phyloP scores from a whole-genome alignment of 2,113 vertebrate genomes.

The Otis tarda region DNA sequence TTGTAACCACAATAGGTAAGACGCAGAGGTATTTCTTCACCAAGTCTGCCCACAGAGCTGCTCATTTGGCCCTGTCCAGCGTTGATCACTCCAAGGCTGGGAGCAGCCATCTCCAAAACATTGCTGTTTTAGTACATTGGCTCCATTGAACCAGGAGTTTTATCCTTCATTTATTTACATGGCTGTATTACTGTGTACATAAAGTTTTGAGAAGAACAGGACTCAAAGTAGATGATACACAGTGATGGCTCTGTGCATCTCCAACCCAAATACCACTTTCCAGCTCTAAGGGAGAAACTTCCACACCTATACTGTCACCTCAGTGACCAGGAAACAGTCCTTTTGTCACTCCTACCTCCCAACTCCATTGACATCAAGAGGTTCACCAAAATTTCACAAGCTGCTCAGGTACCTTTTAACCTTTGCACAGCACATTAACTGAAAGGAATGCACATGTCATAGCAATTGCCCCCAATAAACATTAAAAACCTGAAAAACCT shows the following conservation, averaged over 20 bases:
- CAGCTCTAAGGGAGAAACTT: not conserved
- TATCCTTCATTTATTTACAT: not conserved
- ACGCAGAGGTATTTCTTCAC: not conserved
- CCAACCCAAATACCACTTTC: not conserved
- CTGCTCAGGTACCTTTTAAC: not conserved
- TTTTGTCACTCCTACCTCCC: accelerated
- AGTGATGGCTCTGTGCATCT: accelerated
- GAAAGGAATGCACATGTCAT: not conserved
- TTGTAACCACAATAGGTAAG: not conserved
- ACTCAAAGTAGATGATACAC: not conserved
- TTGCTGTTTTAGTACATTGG: not conserved
- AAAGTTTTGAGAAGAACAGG: not conserved
- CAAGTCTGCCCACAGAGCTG: not conserved
- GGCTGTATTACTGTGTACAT: not conserved
- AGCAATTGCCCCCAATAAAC: not conserved
- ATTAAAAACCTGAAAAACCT: not conserved
- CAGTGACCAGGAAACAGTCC: accelerated
- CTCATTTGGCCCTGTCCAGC: not conserved
- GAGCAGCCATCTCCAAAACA: not conserved
- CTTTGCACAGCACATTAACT: not conserved
- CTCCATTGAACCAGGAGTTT: accelerated
- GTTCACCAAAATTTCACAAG: not conserved
- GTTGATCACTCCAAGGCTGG: not conserved
- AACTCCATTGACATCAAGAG: not conserved
- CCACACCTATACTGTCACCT: not conserved